Percentiles rank a stretch among this genome's conserved stretches.
phyloP scores from a whole-genome alignment of 2,797 vertebrate species.

The Sebastes vulpes region DNA sequence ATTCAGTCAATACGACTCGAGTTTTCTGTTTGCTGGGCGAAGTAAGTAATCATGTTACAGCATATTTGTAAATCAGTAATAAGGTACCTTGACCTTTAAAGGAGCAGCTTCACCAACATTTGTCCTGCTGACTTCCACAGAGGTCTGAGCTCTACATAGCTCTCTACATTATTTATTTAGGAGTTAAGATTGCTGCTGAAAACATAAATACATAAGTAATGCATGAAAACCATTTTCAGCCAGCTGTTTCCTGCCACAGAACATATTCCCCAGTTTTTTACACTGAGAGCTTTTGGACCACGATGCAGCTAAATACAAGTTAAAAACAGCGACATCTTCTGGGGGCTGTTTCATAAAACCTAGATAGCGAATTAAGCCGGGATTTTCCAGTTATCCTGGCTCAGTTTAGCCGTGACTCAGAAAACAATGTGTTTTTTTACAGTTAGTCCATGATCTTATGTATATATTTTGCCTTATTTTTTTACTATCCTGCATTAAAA shows the following conservation, averaged over 20 bases:
- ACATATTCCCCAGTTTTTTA: background rate
- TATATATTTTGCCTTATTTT: no score
- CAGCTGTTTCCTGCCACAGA: background rate
- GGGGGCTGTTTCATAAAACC: no score
- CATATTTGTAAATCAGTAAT: background rate
- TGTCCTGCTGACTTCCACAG: background rate
- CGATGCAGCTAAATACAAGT: background rate
- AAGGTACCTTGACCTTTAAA: background rate
- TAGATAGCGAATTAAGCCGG: fast-evolving
- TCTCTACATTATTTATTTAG: background rate
- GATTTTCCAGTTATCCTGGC: no score
- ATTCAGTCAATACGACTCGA: background rate
- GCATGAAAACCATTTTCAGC: conserved; percentile 9
- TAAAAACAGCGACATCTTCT: background rate
- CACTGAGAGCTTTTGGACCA: background rate
- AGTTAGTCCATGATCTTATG: no score
- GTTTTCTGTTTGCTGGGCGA: background rate
- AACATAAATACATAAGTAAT: conserved; percentile 1
- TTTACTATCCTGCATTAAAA: no score
- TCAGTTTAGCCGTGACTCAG: no score
- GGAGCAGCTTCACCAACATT: background rate
- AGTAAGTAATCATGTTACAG: background rate
- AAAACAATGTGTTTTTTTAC: no score
- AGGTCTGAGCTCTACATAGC: background rate
- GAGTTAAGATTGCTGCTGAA: conserved; percentile 1